These are phyloP conservation scores for Tretioscincus oriximinensis DNA, from an alignment of 2,113 vertebrate genomes.

Conservation along the genomic window DNA sequence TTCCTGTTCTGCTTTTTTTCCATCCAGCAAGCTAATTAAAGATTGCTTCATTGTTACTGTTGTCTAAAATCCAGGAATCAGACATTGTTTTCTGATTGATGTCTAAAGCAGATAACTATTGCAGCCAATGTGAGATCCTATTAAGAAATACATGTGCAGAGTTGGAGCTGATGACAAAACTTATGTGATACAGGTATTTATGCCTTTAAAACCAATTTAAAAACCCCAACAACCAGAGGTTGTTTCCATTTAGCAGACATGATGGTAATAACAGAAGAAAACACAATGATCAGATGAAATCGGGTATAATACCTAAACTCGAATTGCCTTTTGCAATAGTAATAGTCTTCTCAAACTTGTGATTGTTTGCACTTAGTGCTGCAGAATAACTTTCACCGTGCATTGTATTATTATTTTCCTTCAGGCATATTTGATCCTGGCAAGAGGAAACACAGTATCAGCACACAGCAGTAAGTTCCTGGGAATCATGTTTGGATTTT, in stretches of 20 bases:
- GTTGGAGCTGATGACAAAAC: not conserved
- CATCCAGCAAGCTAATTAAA: too few relatives aligned
- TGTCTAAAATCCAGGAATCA: too few relatives aligned
- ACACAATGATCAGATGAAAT: not conserved
- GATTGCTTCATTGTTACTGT: too few relatives aligned
- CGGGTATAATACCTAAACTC: conserved; percentile 85
- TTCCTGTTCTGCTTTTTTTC: too few relatives aligned
- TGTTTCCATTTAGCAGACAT: not conserved
- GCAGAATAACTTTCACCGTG: conserved; percentile 49
- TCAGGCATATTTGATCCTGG: conserved; percentile 73
- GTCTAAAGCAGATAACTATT: not conserved
- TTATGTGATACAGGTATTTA: not conserved
- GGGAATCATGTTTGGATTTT: conserved; percentile 33
- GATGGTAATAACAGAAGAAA: conserved; percentile 6
- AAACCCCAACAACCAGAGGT: not conserved
- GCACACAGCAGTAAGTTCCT: conserved; percentile 16
- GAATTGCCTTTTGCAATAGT: conserved; percentile 94
- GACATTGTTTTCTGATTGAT: too few relatives aligned
- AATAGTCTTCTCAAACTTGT: conserved; percentile 86
- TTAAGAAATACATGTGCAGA: not conserved
- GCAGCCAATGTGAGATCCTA: not conserved
- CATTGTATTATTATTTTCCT: conserved; percentile 62
- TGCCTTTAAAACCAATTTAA: not conserved
- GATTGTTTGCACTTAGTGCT: conserved; percentile 60
- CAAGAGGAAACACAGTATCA: conserved; percentile 36